Evolutionary conservation across 2,797 vertebrate species (phyloP), one percentile per base, ranked within the genome.

Genomic region (Melanotaenia maccullochi): DNA sequence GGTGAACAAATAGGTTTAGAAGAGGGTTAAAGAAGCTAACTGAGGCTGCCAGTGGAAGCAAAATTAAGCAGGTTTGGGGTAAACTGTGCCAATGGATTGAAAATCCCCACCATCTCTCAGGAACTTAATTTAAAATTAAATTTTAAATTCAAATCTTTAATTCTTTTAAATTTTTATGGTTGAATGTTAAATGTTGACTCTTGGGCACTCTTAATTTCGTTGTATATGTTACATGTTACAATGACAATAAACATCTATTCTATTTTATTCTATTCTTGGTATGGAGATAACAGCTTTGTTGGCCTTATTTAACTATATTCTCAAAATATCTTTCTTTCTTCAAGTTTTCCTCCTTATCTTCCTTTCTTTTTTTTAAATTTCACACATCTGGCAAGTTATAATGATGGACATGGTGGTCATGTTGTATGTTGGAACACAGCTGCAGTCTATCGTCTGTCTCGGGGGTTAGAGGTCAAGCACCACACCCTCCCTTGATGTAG

Each of bases 381-480:
- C 28, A 68, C 69, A 76, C 64, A 67, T 84, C 75, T 78, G 65
- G 74, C 42, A 82, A 84, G 90, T 92, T 82, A 87, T 83, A 79
- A 62, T 77, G 79, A 89, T 63, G 85, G 80, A 71, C 74, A 65
- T 68, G 60, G 63, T 62, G 20, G 55, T 73, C 51, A 73, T 73
- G 76, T 66, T 74, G 64, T 76, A 77, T 79, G 85, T 84, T 60
- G 63, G 67, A 86, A 74, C 85, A 83, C 88, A 85, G 89, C 84
- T 85, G 88, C 76, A 87, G 68, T 54, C 78, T 55, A 84, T 87
- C 87, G 62, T 78, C 82, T 47, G 72, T 71, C 51, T 87, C 71
- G 80, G 44, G 72, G 86, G 73, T 86, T 68, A 83, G 60, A 68
- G 87, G 87, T 90, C 87, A 85, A 49, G 12, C 62, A 61, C 79